A percentile compares a stretch with the other conserved stretches of the same genome.
Evolutionary conservation across 1,140 invertebrate genomes (phyloP).

Genomic region (Rhopalosiphum padi): DNA sequence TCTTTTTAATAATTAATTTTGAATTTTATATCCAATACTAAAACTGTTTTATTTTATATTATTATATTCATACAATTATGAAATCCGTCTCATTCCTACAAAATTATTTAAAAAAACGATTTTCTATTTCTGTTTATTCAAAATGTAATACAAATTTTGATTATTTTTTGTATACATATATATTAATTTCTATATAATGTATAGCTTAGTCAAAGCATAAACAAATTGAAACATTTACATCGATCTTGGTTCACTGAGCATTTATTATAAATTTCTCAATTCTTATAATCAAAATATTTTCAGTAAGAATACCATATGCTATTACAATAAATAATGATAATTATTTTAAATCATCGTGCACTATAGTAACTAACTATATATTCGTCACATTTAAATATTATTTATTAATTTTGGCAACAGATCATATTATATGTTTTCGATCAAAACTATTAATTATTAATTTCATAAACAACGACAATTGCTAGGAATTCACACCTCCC

Average conservation of each 20-base stretch:
- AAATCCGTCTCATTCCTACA: background rate
- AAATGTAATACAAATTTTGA: background rate
- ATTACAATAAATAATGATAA: background rate
- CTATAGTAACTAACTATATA: background rate
- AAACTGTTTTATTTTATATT: background rate
- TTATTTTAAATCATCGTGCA: background rate
- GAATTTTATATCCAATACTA: background rate
- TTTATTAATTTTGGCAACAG: background rate
- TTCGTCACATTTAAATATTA: background rate
- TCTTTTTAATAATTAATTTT: background rate
- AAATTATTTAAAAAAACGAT: background rate
- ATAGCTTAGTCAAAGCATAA: background rate
- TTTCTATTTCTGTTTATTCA: background rate
- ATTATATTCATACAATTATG: background rate
- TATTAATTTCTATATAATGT: background rate
- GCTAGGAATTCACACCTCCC: background rate
- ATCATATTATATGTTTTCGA: background rate
- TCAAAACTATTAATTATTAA: slow-evolving; percentile 17
- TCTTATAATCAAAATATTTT: background rate
- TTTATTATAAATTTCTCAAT: background rate
- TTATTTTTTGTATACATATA: background rate
- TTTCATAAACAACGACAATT: background rate
- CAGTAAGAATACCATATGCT: background rate
- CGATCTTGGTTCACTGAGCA: background rate
- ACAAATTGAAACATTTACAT: background rate